Conservation (phyloP, 2,797 vertebrate species). For the Megaceryle alcyon region DNA sequence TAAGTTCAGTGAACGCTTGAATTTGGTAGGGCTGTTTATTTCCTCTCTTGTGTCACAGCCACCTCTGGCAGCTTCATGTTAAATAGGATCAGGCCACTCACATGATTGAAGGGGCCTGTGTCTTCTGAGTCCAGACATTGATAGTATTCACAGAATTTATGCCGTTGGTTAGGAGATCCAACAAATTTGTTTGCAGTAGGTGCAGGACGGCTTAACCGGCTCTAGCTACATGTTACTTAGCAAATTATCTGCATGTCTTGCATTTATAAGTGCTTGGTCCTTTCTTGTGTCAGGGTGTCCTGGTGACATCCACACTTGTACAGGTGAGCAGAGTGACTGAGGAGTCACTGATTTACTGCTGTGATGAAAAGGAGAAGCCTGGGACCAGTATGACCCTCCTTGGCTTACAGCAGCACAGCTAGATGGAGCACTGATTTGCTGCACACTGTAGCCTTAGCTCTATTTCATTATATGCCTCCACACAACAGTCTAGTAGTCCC, state of each 20-base stretch:
- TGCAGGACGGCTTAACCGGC: rapidly evolving
- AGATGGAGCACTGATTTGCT: not conserved
- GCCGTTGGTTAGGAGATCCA: not conserved
- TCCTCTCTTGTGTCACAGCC: not conserved
- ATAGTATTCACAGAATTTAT: not conserved
- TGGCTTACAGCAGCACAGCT: not conserved
- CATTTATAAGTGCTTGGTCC: not conserved
- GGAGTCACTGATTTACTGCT: not conserved
- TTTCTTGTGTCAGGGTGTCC: not conserved
- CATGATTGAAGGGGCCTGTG: not conserved
- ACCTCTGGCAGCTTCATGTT: not conserved
- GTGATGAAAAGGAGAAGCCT: not conserved
- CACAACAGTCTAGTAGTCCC: not conserved
- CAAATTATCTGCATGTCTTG: not conserved
- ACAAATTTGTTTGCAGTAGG: not conserved
- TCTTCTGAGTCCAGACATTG: not conserved
- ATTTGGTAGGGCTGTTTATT: not conserved
- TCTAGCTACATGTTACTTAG: not conserved
- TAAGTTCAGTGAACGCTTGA: not conserved
- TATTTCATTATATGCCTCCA: not conserved
- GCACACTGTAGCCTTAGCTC: not conserved
- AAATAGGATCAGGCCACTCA: not conserved
- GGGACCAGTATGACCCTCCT: not conserved
- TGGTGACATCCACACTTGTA: not conserved
- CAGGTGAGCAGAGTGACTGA: not conserved